Conservation (phyloP, 2,113 vertebrate species). For the Natator depressus region DNA sequence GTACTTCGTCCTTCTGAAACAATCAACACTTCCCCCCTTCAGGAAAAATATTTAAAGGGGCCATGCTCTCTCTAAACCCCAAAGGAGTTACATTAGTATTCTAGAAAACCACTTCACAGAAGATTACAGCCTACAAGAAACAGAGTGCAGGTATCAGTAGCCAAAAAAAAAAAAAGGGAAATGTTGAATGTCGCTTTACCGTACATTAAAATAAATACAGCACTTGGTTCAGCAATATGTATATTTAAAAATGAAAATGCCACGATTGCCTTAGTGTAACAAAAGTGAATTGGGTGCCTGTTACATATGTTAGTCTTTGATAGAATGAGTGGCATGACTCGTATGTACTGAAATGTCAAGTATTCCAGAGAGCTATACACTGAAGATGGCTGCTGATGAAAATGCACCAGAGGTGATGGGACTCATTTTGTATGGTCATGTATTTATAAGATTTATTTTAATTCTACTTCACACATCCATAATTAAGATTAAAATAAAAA, state of each 20-base stretch:
- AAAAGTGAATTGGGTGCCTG: not conserved
- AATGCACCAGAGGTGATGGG: not conserved
- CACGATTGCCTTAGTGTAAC: not conserved
- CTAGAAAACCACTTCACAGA: not conserved
- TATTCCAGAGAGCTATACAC: not conserved
- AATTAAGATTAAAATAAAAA: constrained; percentile 42
- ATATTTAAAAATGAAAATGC: not conserved
- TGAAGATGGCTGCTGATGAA: not conserved
- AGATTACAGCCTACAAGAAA: not conserved
- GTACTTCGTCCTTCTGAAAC: no score
- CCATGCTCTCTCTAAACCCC: no score
- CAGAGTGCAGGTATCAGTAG: not conserved
- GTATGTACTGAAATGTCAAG: constrained; percentile 6
- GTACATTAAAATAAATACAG: not conserved
- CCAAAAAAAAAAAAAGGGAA: not conserved
- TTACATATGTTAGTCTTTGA: not conserved
- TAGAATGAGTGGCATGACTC: not conserved
- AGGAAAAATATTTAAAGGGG: no score
- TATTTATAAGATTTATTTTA: constrained; percentile 19
- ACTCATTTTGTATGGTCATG: constrained; percentile 7
- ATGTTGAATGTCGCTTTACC: not conserved
- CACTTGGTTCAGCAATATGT: not conserved
- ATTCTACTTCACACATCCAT: not conserved
- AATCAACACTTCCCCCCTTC: no score
- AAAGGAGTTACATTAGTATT: not conserved